Conservation (phyloP, 2,113 vertebrate species). For the Myotis davidii region DNA sequence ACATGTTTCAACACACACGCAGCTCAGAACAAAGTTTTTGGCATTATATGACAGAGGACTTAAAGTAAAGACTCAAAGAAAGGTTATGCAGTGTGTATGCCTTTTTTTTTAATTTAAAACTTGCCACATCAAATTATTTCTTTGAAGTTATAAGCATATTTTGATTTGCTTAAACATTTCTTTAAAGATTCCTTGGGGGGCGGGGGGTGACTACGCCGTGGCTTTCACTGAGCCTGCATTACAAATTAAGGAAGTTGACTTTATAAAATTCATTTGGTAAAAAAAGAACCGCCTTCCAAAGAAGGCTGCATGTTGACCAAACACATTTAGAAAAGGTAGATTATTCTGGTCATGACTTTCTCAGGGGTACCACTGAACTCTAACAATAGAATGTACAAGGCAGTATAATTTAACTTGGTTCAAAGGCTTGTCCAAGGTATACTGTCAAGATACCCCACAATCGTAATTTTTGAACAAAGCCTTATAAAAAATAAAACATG, state of each 20-base stretch:
- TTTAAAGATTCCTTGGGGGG: constrained; percentile 74
- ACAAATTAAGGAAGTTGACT: constrained; percentile 80
- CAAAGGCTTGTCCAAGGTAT: constrained; percentile 64
- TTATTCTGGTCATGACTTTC: constrained; percentile 73
- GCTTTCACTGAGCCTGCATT: constrained; percentile 76
- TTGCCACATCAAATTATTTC: constrained; percentile 86
- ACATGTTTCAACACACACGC: constrained; percentile 87
- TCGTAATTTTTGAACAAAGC: constrained; percentile 12
- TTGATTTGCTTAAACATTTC: constrained; percentile 83
- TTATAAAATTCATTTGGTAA: constrained; percentile 80
- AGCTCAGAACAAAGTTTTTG: constrained; percentile 86
- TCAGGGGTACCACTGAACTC: constrained; percentile 77
- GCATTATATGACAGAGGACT: constrained; percentile 88
- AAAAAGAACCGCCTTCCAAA: constrained; percentile 80
- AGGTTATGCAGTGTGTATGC: constrained; percentile 71
- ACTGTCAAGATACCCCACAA: constrained; percentile 65
- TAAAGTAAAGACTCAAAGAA: constrained; percentile 87
- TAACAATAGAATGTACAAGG: constrained; percentile 78
- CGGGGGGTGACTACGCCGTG: constrained; percentile 74
- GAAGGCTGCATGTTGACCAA: constrained; percentile 79
- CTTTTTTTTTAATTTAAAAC: constrained; percentile 73
- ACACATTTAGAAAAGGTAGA: constrained; percentile 78
- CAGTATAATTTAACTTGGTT: constrained; percentile 74
- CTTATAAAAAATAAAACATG: constrained; percentile 62
- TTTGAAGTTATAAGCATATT: constrained; percentile 83